Evolutionary conservation across 2,797 vertebrate genomes (phyloP), one percentile per base, ranked within the genome.

Genomic region (Crocidura indochinensis): DNA sequence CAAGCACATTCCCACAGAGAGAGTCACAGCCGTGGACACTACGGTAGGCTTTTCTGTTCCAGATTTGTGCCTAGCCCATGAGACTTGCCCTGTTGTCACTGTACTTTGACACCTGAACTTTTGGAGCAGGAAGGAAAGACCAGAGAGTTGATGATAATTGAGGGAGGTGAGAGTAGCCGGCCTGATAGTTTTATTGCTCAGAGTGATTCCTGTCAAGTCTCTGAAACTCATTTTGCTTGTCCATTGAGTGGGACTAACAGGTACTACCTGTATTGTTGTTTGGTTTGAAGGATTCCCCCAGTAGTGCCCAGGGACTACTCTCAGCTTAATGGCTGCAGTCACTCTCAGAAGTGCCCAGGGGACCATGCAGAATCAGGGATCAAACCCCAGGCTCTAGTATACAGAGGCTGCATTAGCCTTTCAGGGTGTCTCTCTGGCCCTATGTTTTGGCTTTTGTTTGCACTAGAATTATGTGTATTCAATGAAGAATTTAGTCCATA

Each of bases 11-110:
- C 98, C 98, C 78, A 97, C 98, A 14, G 86, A 97, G 64, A 96
- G 97, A 3, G 98, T 99, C 94, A 98, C 95, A 56, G 97, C 99
- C 62, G 98, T 99, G 97, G 99, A 99, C 96, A 99, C 99, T 27
- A 99, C 99, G 96, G 99, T 99, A 99, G 97, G 98, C 93, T 96
- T 96, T 96, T 90, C 94, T 94, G 85, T 97, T 96, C 94, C 94
- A 94, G 22, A 82, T 60, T 84, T 49, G 14, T 73, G 78, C 77
- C 49, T 60, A 29, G 29, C 46, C 77, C 24, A 65, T 76, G 84
- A 53, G 73, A 72, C 49, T 71, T 22, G 10, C 97, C 84, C 78
- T 91, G 95, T 93, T 94, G 86, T 95, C 92, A 81, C 93, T 93
- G 91, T 94, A 46, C 93, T 80, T 77, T 84, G 83, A 51, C 74